phyloP scores from a whole-genome alignment of 2,797 vertebrate genomes.

The Phoxinus dragarum region DNA sequence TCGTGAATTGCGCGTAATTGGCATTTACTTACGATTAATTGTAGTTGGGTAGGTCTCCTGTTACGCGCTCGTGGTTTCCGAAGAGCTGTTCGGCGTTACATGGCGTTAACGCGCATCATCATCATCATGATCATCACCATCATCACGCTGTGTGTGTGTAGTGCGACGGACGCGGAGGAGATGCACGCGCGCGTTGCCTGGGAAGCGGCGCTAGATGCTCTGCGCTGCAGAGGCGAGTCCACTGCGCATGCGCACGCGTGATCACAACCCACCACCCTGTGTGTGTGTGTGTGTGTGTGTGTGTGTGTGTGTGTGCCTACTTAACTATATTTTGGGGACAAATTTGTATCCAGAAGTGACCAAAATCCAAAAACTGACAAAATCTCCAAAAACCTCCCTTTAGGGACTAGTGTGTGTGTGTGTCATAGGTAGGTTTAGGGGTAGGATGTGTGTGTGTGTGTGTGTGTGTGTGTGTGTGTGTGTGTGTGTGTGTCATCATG shows the following conservation, averaged over 20 bases:
- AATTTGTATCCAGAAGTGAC: too few relatives aligned
- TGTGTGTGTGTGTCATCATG: too few relatives aligned
- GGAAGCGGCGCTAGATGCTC: constrained; percentile 53
- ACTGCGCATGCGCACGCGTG: constrained; percentile 60
- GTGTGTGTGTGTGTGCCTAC: not conserved
- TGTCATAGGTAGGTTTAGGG: too few relatives aligned
- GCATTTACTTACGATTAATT: constrained; percentile 29
- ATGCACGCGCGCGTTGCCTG: constrained; percentile 57
- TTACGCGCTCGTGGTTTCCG: not conserved
- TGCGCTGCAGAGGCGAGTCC: constrained; percentile 59
- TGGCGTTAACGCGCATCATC: not conserved
- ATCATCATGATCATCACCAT: constrained; percentile 40
- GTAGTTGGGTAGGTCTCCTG: not conserved
- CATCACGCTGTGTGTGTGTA: constrained; percentile 37
- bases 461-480: too few relatives aligned
- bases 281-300: not conserved
- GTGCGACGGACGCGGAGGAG: constrained; percentile 44
- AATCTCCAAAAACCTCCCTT: too few relatives aligned
- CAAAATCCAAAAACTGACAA: too few relatives aligned
- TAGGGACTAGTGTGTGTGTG: too few relatives aligned
- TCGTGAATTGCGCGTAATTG: not conserved
- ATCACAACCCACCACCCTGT: constrained; percentile 52
- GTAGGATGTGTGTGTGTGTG: too few relatives aligned
- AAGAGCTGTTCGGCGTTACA: not conserved
- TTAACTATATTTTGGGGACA: too few relatives aligned